Conservation (phyloP, 2,113 vertebrate species). For the Coreoperca whiteheadi region DNA sequence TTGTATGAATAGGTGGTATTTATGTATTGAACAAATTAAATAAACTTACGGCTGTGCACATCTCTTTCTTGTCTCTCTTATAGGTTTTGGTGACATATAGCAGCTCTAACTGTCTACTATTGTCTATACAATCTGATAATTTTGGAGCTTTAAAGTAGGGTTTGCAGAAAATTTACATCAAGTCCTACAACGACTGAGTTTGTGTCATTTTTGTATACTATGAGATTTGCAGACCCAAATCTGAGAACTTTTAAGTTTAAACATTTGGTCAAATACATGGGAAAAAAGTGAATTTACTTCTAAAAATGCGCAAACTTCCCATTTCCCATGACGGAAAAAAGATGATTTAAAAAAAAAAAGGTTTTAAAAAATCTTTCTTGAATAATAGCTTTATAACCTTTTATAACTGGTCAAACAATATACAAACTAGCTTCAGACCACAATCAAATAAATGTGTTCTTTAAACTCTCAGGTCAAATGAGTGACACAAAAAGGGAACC, state of each 20-base stretch:
- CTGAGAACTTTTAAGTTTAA: neutral
- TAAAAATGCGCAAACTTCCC: neutral
- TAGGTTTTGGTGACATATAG: neutral
- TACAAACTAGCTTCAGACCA: too few species aligned
- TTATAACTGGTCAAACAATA: neutral
- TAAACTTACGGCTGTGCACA: neutral
- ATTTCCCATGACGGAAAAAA: neutral
- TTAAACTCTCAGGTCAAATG: too few species aligned
- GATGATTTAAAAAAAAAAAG: neutral
- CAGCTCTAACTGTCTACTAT: neutral
- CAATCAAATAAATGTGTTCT: too few species aligned
- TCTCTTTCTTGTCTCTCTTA: neutral
- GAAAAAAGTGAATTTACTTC: neutral
- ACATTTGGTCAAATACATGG: neutral
- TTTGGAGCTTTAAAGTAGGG: neutral
- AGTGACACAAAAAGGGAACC: too few species aligned
- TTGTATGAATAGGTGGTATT: conserved; percentile 30
- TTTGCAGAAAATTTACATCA: neutral
- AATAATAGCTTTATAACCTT: neutral
- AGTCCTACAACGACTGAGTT: too few species aligned
- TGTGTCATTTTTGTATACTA: neutral
- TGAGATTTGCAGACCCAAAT: neutral
- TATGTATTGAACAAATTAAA: conserved; percentile 48
- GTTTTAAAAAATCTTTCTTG: neutral
- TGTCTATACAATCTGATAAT: neutral